A percentile compares a stretch with the other conserved stretches of the same genome.
Evolutionary conservation across 1,140 invertebrate genomes (phyloP).

Genomic region (Anadara kagoshimensis): DNA sequence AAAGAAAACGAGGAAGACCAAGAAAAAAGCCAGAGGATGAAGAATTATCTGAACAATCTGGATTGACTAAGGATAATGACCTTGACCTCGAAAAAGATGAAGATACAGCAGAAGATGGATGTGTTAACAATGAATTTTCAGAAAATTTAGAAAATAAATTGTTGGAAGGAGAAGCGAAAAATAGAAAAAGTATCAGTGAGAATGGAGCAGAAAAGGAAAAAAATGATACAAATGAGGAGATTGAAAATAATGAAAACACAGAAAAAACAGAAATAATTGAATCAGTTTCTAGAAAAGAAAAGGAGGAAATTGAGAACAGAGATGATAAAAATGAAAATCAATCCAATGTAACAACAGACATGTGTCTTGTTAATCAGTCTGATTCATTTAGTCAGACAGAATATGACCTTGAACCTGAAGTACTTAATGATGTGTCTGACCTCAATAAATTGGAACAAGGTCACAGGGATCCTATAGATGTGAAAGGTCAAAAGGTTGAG

Average conservation of each 20-base stretch:
- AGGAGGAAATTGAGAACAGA: slow-evolving; percentile 6
- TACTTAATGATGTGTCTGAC: no score
- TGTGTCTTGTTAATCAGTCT: not conserved
- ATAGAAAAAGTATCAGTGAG: not conserved
- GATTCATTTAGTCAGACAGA: no score
- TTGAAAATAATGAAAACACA: not conserved
- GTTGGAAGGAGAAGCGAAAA: not conserved
- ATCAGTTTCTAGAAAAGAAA: not conserved
- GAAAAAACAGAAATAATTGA: not conserved
- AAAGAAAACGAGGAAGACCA: not conserved
- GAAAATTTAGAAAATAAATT: not conserved
- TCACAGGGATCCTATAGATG: no score
- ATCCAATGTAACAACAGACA: not conserved
- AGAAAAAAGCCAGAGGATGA: not conserved
- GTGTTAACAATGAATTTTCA: no score
- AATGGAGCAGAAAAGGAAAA: not conserved
- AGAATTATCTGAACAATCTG: no score
- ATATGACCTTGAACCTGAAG: no score
- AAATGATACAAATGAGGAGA: not conserved
- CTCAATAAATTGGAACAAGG: no score
- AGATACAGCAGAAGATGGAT: no score
- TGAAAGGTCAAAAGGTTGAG: no score
- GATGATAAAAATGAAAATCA: not conserved
- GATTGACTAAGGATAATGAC: no score
- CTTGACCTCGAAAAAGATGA: no score